phyloP scores from a whole-genome alignment of 2,888 invertebrate species.

The Plagiodera versicolora region DNA sequence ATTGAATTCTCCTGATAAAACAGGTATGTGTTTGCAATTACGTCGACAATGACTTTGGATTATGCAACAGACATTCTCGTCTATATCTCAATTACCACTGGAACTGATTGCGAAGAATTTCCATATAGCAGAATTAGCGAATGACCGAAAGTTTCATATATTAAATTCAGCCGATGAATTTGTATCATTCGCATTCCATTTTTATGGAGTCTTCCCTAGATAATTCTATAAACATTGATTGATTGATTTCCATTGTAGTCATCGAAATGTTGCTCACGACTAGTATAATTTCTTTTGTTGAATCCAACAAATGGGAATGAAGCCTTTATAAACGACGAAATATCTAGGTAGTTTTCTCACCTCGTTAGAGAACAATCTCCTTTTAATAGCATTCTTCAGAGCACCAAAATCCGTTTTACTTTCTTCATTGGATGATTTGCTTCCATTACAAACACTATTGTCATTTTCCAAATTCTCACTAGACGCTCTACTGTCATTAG shows the following conservation, averaged over 20 bases:
- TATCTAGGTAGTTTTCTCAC: conserved; percentile 17
- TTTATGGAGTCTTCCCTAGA: too few species aligned
- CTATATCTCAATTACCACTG: too few species aligned
- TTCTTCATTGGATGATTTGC: conserved; percentile 26
- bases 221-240: too few species aligned
- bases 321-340: too few species aligned
- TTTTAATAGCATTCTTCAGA: conserved; percentile 46
- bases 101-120: not conserved
- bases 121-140: not conserved
- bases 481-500: conserved; percentile 26
- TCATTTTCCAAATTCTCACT: conserved; percentile 13
- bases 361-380: conserved; percentile 34
- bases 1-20: conserved; percentile 1
- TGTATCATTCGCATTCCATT: too few species aligned
- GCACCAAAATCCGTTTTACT: conserved; percentile 41
- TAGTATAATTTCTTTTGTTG: too few species aligned
- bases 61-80: not conserved
- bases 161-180: too few species aligned
- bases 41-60: not conserved
- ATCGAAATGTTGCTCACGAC: too few species aligned
- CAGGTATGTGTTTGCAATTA: not conserved
- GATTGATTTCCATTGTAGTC: too few species aligned
- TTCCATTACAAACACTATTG: conserved; percentile 19
- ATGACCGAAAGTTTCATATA: too few species aligned
- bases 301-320: too few species aligned